Evolutionary conservation across 2,888 invertebrate species (phyloP), one percentile per base, ranked within the genome.

Genomic region (Eupithecia inturbata): DNA sequence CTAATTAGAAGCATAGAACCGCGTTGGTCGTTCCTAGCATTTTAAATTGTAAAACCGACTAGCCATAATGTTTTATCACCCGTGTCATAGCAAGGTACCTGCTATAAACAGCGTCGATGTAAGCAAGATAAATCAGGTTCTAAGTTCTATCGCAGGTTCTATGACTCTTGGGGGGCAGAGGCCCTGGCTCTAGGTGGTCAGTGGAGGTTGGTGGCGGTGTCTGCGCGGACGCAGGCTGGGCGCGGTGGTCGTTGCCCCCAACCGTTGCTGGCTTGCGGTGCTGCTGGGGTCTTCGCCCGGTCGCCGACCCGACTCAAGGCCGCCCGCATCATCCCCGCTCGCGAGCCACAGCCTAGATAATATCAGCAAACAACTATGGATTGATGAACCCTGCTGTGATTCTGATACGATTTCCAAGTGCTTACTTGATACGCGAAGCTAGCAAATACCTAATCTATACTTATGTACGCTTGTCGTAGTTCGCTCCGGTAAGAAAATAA

Each of bases 261-360:
- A 92, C 93, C 93, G 93, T 93, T 93, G 94, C 91, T 92, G 92
- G 89, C 88, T 91, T 88, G 91, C 90, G 90, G 92, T 92, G 93
- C 91, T 92, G 92, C 85, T 91, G 89, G 88, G 94, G 94, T 94
- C 93, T 93, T 92, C 93, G 93, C 85, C 94, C 94, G 94, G 94
- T 94, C 94, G 91, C 87, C 93, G 94, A 94, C 93, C 94, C 90
- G 90, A 79, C 81, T 87, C 93, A 94, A 94, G 94, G 94, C 92
- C 93, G 91, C 90, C 92, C 92, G 92, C 92, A 93, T 92, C 93
- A 93, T 91, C 93, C 92, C 92, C 90, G 89, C 91, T 79, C 85
- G 84, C 86, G 22, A 70, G 70, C 88, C 85, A 88, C 88, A 86
- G 87, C 84, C 85, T 85, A 88, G 89, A 91, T 91, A 92, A 88